Percentiles rank a stretch among this genome's conserved stretches.
Evolutionary conservation across 1,140 invertebrate genomes (phyloP).

Genomic region (Teleogryllus occipitalis): DNA sequence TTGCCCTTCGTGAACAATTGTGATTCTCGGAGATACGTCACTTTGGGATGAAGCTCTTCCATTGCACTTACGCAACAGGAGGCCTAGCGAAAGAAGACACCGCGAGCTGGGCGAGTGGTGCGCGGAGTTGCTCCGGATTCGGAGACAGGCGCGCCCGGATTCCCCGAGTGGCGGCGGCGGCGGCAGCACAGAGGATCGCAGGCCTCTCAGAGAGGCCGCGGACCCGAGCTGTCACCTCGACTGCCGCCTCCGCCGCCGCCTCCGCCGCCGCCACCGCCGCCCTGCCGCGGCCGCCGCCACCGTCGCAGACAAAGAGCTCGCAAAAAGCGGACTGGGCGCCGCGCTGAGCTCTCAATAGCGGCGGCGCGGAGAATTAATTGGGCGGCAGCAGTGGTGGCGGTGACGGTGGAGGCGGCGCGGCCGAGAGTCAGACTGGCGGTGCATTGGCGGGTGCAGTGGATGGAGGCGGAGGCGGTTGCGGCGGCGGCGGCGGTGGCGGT

Average conservation of each 20-base stretch:
- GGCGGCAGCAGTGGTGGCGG: background rate
- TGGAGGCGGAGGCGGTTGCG: too few relatives aligned
- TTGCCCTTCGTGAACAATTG: too few relatives aligned
- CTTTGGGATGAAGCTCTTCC: too few relatives aligned
- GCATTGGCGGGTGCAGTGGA: too few relatives aligned
- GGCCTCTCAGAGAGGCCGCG: background rate
- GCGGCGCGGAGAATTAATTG: background rate
- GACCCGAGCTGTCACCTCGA: background rate
- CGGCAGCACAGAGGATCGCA: background rate
- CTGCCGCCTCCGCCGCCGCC: background rate
- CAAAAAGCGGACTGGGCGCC: background rate
- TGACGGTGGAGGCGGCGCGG: background rate
- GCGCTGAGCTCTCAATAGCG: background rate
- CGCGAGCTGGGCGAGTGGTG: background rate
- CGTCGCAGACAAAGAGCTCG: background rate
- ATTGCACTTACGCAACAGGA: too few relatives aligned
- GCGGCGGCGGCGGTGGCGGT: too few relatives aligned
- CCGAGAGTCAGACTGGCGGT: too few relatives aligned
- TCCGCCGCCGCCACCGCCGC: too few relatives aligned
- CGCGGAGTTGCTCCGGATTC: background rate
- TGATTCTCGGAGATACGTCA: too few relatives aligned
- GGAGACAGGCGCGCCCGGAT: background rate
- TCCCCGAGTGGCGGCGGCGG: background rate
- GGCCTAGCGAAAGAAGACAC: background rate
- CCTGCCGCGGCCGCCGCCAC: too few relatives aligned